Evolutionary conservation across 2,113 vertebrate species (phyloP).

Genomic region (Acanthisitta chloris): DNA sequence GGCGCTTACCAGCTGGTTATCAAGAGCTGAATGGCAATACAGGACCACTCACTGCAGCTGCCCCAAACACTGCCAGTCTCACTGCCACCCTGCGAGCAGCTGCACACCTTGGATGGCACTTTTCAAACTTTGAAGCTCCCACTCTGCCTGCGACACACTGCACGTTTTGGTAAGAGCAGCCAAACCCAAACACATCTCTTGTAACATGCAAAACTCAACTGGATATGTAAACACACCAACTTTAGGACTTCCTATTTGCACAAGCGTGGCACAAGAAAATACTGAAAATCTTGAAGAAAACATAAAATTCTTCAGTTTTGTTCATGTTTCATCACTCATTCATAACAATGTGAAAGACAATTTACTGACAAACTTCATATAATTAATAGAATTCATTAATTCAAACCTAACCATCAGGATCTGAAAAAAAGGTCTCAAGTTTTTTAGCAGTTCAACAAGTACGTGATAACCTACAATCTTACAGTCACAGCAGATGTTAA

Average conservation of each 20-base stretch:
- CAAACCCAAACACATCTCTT: background rate
- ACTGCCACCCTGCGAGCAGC: too few species aligned
- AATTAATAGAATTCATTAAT: background rate
- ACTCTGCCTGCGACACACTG: too few species aligned
- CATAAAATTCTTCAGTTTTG: background rate
- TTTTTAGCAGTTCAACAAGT: background rate
- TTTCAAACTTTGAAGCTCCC: too few species aligned
- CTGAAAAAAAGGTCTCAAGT: background rate
- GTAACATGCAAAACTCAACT: background rate
- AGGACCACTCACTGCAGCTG: too few species aligned
- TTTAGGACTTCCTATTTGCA: background rate
- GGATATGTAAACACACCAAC: background rate
- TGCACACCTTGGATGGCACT: too few species aligned
- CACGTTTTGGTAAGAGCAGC: background rate
- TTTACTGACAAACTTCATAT: background rate
- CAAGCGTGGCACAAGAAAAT: background rate
- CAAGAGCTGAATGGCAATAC: too few species aligned
- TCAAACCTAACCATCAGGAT: background rate
- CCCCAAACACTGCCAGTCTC: too few species aligned
- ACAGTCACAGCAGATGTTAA: background rate
- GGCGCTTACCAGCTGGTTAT: too few species aligned
- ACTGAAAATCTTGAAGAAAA: background rate
- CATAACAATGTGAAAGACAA: background rate
- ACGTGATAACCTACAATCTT: background rate
- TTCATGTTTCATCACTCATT: background rate